Percentiles rank a stretch among this genome's conserved stretches.
phyloP scores from a whole-genome alignment of 1,140 invertebrate species.

The Ostrea edulis region DNA sequence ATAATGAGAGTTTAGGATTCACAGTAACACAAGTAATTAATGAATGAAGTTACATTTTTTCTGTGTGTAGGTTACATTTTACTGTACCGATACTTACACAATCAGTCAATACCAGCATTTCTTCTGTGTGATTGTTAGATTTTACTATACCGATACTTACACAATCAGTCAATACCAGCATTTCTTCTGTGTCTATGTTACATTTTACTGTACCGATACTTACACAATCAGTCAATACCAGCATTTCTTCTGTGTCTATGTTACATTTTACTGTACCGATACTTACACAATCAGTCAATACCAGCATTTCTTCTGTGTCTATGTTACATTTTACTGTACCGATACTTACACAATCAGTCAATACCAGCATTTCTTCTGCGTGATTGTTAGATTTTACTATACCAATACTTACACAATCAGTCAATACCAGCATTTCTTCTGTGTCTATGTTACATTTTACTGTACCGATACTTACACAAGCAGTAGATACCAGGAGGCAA shows the following conservation, averaged over 20 bases:
- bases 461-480: conserved; percentile 79
- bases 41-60: too few relatives aligned
- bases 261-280: not conserved
- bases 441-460: not conserved
- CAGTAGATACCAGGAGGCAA: conserved; percentile 86
- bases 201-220: conserved; percentile 61
- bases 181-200: not conserved
- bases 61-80: not conserved
- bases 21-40: too few relatives aligned
- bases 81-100: conserved; percentile 75
- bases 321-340: not conserved
- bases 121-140: not conserved
- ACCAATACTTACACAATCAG: conserved; percentile 82
- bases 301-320: conserved; percentile 77
- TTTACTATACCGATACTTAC: conserved; percentile 71
- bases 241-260: not conserved
- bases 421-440: conserved; percentile 82
- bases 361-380: conserved; percentile 80
- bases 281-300: conserved; percentile 84
- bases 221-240: conserved; percentile 86
- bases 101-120: conserved; percentile 85
- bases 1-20: too few relatives aligned
- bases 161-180: conserved; percentile 86
- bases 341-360: conserved; percentile 83
- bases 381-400: not conserved